A percentile compares a stretch with the other conserved stretches of the same genome.
phyloP scores from a whole-genome alignment of 1,140 invertebrate genomes.

The Cataglyphis hispanica region DNA sequence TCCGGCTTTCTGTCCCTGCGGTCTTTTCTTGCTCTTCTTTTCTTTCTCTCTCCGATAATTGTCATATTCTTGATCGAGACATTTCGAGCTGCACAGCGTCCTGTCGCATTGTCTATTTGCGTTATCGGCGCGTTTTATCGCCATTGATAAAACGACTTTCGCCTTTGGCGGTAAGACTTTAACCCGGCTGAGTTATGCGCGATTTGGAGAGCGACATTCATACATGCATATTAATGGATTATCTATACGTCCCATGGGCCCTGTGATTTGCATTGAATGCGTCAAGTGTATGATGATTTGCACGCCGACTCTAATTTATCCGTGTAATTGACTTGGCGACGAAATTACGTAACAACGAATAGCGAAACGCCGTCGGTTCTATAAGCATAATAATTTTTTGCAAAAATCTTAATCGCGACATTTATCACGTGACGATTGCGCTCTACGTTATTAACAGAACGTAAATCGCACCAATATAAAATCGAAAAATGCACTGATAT shows the following conservation, averaged over 20 bases:
- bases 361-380: not conserved
- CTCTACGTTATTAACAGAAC: constrained; percentile 1
- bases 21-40: constrained; percentile 25
- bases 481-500: not conserved
- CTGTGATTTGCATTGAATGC: constrained; percentile 47
- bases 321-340: constrained; percentile 44
- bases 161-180: constrained; percentile 43
- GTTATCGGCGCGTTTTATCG: constrained; percentile 27
- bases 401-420: constrained; percentile 29
- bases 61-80: not conserved
- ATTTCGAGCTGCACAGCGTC: constrained; percentile 1
- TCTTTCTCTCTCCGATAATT: constrained; percentile 41
- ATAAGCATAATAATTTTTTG: constrained; percentile 23
- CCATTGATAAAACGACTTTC: constrained; percentile 10
- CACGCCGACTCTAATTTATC: constrained; percentile 37
- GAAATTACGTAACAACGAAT: constrained; percentile 23
- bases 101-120: constrained; percentile 29
- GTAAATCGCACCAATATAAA: not conserved
- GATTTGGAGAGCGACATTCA: constrained; percentile 33
- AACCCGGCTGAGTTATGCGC: constrained; percentile 45
- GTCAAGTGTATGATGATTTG: constrained; percentile 47
- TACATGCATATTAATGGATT: constrained; percentile 50
- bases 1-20: constrained; percentile 36
- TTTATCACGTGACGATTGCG: not conserved
- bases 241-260: constrained; percentile 5